These are phyloP conservation scores for Otis tarda DNA, from an alignment of 2,113 vertebrate genomes.

Conservation along the genomic window DNA sequence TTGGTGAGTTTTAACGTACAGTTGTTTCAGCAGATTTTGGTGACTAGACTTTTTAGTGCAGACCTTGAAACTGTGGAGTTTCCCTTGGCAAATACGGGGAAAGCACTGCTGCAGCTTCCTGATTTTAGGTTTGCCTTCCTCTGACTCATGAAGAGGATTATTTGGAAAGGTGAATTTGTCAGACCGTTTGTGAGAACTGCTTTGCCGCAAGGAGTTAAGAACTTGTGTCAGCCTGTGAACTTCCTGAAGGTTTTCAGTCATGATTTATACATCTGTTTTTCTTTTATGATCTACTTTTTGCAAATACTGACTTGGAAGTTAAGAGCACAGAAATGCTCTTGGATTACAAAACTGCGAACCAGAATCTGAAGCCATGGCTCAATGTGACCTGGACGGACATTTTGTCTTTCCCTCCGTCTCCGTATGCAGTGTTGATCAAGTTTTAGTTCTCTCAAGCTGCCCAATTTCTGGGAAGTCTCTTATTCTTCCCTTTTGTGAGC, in stretches of 20 bases:
- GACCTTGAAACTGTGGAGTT: background rate
- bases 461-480: background rate
- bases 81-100: background rate
- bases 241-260: background rate
- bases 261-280: background rate
- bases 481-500: background rate
- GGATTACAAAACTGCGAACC: background rate
- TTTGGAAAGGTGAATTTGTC: background rate
- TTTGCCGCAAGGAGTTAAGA: background rate
- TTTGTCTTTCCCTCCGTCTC: background rate
- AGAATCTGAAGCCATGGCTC: background rate
- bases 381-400: background rate
- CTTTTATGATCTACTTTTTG: background rate
- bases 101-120: background rate
- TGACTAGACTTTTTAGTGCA: background rate
- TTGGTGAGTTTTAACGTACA: rapidly evolving
- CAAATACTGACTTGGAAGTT: background rate
- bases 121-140: background rate
- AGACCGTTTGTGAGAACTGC: background rate
- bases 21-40: background rate
- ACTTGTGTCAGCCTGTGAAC: background rate
- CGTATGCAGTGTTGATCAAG: background rate
- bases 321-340: background rate
- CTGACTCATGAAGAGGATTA: background rate
- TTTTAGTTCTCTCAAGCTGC: background rate